Evolutionary conservation across 2,797 vertebrate species (phyloP), one percentile per base, ranked within the genome.

Genomic region (Gymnodraco acuticeps): DNA sequence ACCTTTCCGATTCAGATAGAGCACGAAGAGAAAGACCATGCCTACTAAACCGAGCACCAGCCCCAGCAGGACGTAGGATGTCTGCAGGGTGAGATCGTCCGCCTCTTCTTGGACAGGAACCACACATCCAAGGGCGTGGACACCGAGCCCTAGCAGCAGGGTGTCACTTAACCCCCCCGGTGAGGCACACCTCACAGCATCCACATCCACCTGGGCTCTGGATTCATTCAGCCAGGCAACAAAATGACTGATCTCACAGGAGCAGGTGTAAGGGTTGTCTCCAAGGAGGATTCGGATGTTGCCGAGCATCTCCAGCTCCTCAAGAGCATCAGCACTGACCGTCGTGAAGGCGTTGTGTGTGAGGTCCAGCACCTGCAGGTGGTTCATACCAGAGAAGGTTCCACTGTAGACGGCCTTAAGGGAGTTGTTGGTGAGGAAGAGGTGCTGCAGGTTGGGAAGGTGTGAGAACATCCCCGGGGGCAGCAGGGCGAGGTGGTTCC

Each of bases 21-120:
- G 93, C 60, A 96, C 96, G n/a, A 96, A 93, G 59, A 96, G 94
- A 65, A 95, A 96, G 47, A 96, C 82, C 89, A 96, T 92, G 5
- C 95, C 95, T 43, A 96, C 95, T 4, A 96, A 84, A 6, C 95
- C 96, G 19, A 96, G 87, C 41, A 95, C 95, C 46, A 95, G 67
- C 12, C 95, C 94, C 0, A 96, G 88, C 50, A 96, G 94, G 4
- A 93, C 95, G 0, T 96, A 96, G 0, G 96, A 96, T 0, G 95
- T 95, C 70, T 94, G 93, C 51, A 96, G 82, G n/a, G 90, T 88
- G 59, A 94, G 84, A 65, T 92, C 86, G 0, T 70, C 47, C 27
- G 81, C 80, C 61, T 92, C 93, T 12, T 82, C 47, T 31, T 80
- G 85, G 17, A 64, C 41, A 12, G 86, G 88, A 55, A 51, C 84